A percentile compares a stretch with the other conserved stretches of the same genome.
Conservation (phyloP, 2,888 invertebrate species). For the Idaea straminata region DNA sequence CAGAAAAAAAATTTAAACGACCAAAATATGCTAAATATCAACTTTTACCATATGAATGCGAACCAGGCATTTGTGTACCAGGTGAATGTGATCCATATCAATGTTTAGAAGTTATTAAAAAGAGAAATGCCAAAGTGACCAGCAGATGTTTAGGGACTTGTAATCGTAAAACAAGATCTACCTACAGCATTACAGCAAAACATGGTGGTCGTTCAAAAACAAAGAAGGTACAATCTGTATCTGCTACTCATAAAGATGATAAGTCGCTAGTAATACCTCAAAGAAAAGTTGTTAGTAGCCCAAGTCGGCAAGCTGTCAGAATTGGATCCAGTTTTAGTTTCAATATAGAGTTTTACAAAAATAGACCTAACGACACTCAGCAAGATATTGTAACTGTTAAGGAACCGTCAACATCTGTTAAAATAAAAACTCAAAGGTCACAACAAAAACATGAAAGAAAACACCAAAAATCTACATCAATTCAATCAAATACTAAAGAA, state of each 20-base stretch:
- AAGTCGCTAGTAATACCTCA: slow-evolving; percentile 3
- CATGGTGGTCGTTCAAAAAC: slow-evolving; percentile 23
- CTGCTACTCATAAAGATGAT: slow-evolving; percentile 20
- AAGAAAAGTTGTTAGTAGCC: background rate
- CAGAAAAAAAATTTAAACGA: slow-evolving; percentile 12
- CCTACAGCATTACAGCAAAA: slow-evolving; percentile 32
- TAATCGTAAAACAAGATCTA: slow-evolving; percentile 34
- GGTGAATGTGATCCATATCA: slow-evolving; percentile 39
- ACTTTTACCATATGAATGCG: slow-evolving; percentile 38
- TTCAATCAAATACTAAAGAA: slow-evolving; percentile 24
- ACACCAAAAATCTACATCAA: slow-evolving; percentile 21
- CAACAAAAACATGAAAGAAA: slow-evolving; percentile 15
- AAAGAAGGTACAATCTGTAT: slow-evolving; percentile 36
- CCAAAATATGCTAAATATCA: slow-evolving; percentile 13
- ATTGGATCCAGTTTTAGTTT: slow-evolving; percentile 41
- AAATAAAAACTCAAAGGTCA: slow-evolving; percentile 1
- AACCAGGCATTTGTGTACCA: slow-evolving; percentile 39
- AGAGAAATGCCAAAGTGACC: slow-evolving; percentile 21
- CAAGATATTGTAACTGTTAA: background rate
- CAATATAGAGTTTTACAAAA: slow-evolving; percentile 41
- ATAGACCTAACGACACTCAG: slow-evolving; percentile 8
- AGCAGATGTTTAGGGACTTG: slow-evolving; percentile 24
- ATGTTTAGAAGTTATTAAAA: slow-evolving; percentile 35
- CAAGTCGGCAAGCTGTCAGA: slow-evolving; percentile 29
- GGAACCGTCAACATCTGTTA: slow-evolving; percentile 9